phyloP scores from a whole-genome alignment of 1,140 invertebrate species.

The Solen grandis region DNA sequence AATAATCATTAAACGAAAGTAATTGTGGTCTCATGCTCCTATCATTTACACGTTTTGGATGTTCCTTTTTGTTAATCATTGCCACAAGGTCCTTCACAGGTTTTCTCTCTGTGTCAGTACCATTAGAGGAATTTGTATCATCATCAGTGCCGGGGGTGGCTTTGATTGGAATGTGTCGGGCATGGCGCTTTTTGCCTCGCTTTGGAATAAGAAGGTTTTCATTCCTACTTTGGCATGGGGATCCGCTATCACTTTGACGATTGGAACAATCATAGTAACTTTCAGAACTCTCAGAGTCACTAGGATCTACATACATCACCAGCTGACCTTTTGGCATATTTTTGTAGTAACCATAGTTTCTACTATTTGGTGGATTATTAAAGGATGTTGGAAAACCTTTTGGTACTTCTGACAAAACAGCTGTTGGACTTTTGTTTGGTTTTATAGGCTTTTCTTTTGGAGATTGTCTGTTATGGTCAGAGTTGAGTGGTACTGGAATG shows the following conservation, averaged over 20 bases:
- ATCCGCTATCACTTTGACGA: conserved; percentile 9
- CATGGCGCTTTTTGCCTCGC: neutral
- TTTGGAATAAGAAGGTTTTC: neutral
- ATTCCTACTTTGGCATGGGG: neutral
- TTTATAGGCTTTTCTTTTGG: too few species aligned
- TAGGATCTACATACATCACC: conserved; percentile 1
- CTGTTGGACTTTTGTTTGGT: too few species aligned
- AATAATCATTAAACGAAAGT: neutral
- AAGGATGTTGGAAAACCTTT: neutral
- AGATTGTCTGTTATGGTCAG: too few species aligned
- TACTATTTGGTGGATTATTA: neutral
- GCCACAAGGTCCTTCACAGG: neutral
- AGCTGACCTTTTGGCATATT: neutral
- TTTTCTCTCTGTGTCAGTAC: conserved; percentile 24
- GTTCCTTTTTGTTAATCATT: neutral
- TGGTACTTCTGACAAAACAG: too few species aligned
- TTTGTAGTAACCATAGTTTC: neutral
- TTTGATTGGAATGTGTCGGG: neutral
- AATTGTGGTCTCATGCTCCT: neutral
- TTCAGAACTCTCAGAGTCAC: conserved; percentile 37
- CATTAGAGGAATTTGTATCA: conserved; percentile 1
- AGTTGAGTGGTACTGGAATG: too few species aligned
- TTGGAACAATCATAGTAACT: conserved; percentile 36
- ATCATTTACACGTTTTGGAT: neutral
- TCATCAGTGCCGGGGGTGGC: neutral